Conservation (phyloP, 2,888 invertebrate genomes). For the Agrypnus murinus region DNA sequence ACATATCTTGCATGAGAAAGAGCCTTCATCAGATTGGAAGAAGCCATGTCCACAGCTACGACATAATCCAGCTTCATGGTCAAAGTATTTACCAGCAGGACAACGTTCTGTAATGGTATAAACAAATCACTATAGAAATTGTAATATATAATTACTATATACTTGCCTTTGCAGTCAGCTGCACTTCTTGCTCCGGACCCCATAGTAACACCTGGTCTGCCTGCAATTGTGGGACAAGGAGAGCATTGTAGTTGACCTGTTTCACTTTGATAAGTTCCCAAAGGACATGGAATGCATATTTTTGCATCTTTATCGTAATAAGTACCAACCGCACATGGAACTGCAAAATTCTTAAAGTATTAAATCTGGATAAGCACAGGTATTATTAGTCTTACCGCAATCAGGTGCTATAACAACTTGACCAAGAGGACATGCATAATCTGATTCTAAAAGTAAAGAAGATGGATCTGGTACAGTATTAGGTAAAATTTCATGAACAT, state of each 20-base stretch:
- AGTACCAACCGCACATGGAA: constrained; percentile 94
- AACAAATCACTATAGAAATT: too few species aligned
- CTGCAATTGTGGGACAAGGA: constrained; percentile 91
- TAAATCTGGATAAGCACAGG: not conserved
- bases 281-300: constrained; percentile 87
- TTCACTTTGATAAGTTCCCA: constrained; percentile 95
- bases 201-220: constrained; percentile 91
- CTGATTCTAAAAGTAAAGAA: constrained; percentile 88
- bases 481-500: constrained; percentile 93
- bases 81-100: constrained; percentile 95
- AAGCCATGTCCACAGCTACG: constrained; percentile 95
- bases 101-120: constrained; percentile 83
- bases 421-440: constrained; percentile 94
- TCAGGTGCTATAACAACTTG: constrained; percentile 96
- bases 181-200: constrained; percentile 91
- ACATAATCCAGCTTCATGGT: constrained; percentile 90
- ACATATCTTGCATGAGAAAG: constrained; percentile 91
- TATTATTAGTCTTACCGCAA: constrained; percentile 79
- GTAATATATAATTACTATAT: too few species aligned
- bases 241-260: constrained; percentile 92
- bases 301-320: constrained; percentile 86
- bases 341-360: constrained; percentile 69
- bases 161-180: constrained; percentile 86
- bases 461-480: constrained; percentile 96
- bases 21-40: constrained; percentile 92